Evolutionary conservation across 2,888 invertebrate species (phyloP).

Genomic region (Xestia ashworthii): DNA sequence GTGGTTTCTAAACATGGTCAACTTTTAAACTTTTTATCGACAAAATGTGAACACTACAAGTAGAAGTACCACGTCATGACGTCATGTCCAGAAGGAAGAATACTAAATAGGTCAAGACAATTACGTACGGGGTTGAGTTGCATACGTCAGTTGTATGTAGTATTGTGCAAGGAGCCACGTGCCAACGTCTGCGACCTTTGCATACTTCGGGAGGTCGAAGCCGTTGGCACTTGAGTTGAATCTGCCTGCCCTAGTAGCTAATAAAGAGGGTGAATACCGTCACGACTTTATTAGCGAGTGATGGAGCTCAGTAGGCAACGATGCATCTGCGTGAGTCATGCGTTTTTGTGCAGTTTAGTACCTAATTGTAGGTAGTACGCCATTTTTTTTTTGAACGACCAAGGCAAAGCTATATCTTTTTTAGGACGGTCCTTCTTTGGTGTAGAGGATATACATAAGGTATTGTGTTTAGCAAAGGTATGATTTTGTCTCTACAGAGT

Average conservation of each 20-base stretch:
- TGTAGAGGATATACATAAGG: background rate
- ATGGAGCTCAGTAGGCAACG: conserved; percentile 5
- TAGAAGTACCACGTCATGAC: background rate
- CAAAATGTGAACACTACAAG: background rate
- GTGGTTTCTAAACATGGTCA: too few species aligned
- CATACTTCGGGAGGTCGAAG: conserved; percentile 50
- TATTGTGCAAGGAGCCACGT: conserved; percentile 51
- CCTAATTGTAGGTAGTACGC: background rate
- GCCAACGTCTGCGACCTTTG: conserved; percentile 58
- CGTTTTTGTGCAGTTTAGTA: conserved; percentile 11
- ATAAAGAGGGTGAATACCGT: conserved; percentile 45
- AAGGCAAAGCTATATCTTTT: background rate
- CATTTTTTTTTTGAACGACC: background rate
- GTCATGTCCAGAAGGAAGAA: conserved; percentile 6
- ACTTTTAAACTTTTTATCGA: too few species aligned
- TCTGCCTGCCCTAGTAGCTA: conserved; percentile 46
- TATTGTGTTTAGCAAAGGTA: background rate
- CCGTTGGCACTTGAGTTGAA: conserved; percentile 47
- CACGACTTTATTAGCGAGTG: conserved; percentile 38
- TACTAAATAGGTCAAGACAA: conserved; percentile 39
- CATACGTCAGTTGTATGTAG: conserved; percentile 33
- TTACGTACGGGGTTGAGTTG: conserved; percentile 36
- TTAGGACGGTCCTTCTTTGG: background rate
- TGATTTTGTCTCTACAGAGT: background rate
- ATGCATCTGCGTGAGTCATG: conserved; percentile 29